Evolutionary conservation across 2,113 vertebrate species (phyloP).

Genomic region (Mesembrinibis cayennensis): DNA sequence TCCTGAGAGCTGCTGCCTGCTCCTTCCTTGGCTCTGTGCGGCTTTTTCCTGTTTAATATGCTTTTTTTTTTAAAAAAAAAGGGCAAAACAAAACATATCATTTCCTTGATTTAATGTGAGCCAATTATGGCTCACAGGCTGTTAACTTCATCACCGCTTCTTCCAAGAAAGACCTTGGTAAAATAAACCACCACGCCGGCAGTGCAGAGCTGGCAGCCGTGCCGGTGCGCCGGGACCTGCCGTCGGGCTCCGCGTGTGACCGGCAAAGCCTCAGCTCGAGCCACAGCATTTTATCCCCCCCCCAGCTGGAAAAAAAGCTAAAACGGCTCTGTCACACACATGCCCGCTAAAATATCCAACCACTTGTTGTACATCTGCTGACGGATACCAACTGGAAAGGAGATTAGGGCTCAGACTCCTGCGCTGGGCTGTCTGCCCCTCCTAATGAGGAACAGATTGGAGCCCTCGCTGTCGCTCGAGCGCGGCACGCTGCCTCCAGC

Average conservation of each 20-base stretch:
- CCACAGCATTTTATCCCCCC: background rate
- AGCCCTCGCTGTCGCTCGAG: background rate
- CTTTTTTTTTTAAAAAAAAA: background rate
- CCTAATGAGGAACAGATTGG: conserved; percentile 70
- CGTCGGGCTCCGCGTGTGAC: background rate
- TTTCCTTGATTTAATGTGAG: conserved; percentile 62
- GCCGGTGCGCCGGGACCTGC: conserved; percentile 1
- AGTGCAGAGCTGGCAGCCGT: conserved; percentile 3
- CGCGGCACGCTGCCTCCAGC: background rate
- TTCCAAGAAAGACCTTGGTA: conserved; percentile 60
- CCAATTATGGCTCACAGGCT: conserved; percentile 56
- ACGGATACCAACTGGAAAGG: conserved; percentile 69
- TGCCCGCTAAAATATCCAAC: conserved; percentile 47
- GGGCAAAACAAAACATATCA: conserved; percentile 47
- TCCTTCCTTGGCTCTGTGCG: background rate
- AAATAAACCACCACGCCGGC: conserved; percentile 30
- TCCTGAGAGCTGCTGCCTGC: conserved; percentile 47
- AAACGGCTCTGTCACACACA: conserved; percentile 29
- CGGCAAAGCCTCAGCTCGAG: background rate
- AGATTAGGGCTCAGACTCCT: conserved; percentile 63
- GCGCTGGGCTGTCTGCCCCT: conserved; percentile 65
- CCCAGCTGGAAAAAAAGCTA: conserved; percentile 13
- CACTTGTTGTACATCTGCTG: conserved; percentile 67
- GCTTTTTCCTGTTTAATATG: conserved; percentile 20
- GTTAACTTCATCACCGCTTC: conserved; percentile 67